phyloP scores from a whole-genome alignment of 1,140 invertebrate species.

The Penaeus japonicus region DNA sequence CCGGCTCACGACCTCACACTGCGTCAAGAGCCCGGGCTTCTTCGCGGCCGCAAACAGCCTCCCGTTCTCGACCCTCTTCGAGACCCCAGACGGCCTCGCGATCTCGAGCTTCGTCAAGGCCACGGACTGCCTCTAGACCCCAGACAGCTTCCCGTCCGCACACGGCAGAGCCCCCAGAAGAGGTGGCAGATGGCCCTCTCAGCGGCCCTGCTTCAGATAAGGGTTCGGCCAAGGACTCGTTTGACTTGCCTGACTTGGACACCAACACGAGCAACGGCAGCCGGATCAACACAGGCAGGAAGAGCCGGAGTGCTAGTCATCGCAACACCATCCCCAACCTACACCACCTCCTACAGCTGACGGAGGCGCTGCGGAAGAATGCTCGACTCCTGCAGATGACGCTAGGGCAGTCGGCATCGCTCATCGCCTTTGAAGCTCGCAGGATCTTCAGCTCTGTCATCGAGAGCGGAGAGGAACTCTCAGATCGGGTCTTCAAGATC shows the following conservation, averaged over 20 bases:
- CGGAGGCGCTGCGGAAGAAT: constrained; percentile 31
- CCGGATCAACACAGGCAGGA: not conserved
- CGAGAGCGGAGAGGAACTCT: not conserved
- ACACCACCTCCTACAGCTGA: constrained; percentile 50
- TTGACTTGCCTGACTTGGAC: too few relatives aligned
- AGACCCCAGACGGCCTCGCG: too few relatives aligned
- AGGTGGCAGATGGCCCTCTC: too few relatives aligned
- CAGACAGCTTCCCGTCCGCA: too few relatives aligned
- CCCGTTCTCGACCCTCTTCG: too few relatives aligned
- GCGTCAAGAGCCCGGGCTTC: not conserved
- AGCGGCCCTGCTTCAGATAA: too few relatives aligned
- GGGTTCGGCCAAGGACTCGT: too few relatives aligned
- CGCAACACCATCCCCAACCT: constrained; percentile 18
- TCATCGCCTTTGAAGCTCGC: constrained; percentile 25
- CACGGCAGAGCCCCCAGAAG: too few relatives aligned
- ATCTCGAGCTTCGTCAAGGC: too few relatives aligned
- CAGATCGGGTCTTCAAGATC: not conserved
- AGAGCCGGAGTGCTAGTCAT: not conserved
- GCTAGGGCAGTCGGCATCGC: constrained; percentile 32
- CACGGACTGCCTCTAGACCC: too few relatives aligned
- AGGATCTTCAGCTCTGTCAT: constrained; percentile 28
- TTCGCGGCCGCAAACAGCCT: not conserved
- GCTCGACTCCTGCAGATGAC: constrained; percentile 35
- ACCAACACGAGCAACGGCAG: not conserved
- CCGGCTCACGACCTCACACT: not conserved